Base-by-base conservation (phyloP, 2,888 invertebrate genomes). In the Podotricha telesiphe region DNA sequence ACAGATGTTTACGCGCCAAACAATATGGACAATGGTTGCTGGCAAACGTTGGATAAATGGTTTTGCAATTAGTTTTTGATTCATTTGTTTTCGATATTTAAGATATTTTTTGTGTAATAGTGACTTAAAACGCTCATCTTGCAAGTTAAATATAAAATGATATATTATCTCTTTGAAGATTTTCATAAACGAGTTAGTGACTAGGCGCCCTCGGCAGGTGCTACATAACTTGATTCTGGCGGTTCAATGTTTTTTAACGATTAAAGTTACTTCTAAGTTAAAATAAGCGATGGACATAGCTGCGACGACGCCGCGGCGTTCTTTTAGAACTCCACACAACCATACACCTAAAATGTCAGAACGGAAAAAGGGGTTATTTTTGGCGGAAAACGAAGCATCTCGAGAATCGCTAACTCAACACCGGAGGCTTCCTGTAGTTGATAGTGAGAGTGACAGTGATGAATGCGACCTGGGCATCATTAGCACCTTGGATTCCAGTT, bases 351-450 rank as follows among this genome's bases (percentile, higher is more conserved):
- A 94, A 77, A 89, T 95, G 82, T 91, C 94, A 0, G 95, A 95
- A 74, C 91, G 95, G 37, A 95, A 95, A 78, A 94, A 95, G 74
- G 94, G 94, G 74, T 87, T 95, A 73, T 95, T 96, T 78, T 94
- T 94, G 79, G 75, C 76, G 13, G 82, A 85, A 66, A 64, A 68
- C 47, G 74, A 74, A 47, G 67, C 74, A 69, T 78, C 83, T 10
- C 79, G 84, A 75, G 91, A 90, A 77, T 89, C 91, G 4, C 70
- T 91, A 74, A 92, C 90, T 66, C 86, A 86, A 73, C 91, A 92
- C 71, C 80, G 91, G 42, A 83, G 81, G 65, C 82, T 93, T 15
- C 87, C 93, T 19, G 92, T 91, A 47, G 85, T 92, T 68, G 87
- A 92, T 56, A 92, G 92, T 73, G 93, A 93, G 74, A 92, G 90